Percentiles rank a stretch among this genome's conserved stretches.
Evolutionary conservation across 2,797 vertebrate species (phyloP).

Genomic region (Coluber constrictor): DNA sequence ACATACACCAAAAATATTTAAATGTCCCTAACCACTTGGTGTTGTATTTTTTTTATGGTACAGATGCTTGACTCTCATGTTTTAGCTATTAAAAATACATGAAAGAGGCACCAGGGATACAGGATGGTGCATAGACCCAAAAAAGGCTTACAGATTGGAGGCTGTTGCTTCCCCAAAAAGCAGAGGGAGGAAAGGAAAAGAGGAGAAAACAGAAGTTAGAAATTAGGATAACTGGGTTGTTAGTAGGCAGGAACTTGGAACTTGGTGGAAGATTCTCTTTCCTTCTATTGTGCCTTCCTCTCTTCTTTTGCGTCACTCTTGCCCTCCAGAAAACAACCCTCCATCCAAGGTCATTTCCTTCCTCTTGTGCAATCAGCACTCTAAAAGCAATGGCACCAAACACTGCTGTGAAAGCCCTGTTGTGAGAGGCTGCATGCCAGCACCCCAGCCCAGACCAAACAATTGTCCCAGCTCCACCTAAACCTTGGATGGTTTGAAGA

Average conservation of each 20-base stretch:
- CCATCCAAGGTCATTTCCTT: conserved; percentile 20
- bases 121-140: neutral
- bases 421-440: neutral
- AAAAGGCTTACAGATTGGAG: neutral
- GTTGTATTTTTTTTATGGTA: neutral
- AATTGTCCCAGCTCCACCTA: too few relatives aligned
- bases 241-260: neutral
- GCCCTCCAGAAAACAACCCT: neutral
- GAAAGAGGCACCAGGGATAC: neutral
- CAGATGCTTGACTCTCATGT: neutral
- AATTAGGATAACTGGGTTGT: neutral
- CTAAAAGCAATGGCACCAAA: neutral
- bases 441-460: neutral
- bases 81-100: neutral
- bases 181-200: neutral
- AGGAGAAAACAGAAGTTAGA: neutral
- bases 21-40: neutral
- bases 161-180: neutral
- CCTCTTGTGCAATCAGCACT: neutral
- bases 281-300: conserved; percentile 17
- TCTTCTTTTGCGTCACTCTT: conserved; percentile 7
- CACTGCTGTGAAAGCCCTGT: neutral
- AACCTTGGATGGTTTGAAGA: neutral
- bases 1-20: neutral
- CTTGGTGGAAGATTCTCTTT: neutral